phyloP scores from a whole-genome alignment of 2,797 vertebrate species.

The Poecile montanus region DNA sequence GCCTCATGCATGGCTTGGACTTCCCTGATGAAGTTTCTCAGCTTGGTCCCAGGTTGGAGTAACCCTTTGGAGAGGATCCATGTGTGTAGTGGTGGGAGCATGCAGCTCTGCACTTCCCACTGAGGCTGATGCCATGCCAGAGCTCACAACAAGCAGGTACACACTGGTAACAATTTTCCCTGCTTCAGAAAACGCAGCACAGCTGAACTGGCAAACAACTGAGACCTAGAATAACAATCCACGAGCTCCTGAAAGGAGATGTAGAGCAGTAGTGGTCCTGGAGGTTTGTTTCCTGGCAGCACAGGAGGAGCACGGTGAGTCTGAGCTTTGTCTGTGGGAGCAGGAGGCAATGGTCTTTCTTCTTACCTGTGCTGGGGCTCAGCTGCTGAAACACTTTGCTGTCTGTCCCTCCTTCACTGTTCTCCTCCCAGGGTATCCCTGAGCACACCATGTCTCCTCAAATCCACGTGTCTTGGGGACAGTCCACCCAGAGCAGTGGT shows the following conservation, averaged over 20 bases:
- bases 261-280: neutral
- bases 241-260: neutral
- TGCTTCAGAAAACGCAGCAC: neutral
- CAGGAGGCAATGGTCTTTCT: neutral
- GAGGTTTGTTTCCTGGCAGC: neutral
- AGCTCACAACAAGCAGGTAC: neutral
- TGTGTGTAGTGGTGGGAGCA: neutral
- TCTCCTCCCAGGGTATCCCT: neutral
- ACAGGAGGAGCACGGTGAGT: neutral
- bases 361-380: neutral
- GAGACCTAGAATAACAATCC: slow-evolving; percentile 11
- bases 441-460: neutral
- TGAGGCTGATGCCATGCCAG: neutral
- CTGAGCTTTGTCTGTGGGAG: neutral
- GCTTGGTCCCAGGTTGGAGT: neutral
- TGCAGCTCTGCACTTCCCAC: neutral
- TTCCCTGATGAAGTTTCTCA: neutral
- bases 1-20: neutral
- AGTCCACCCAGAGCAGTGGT: fast-evolving
- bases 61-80: neutral
- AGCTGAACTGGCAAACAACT: slow-evolving; percentile 22
- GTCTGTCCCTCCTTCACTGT: neutral
- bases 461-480: neutral
- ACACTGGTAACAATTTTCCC: neutral
- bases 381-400: neutral